These are phyloP conservation scores for Cremastobaeus sp. DNA, from an alignment of 2,888 invertebrate species.

Conservation along the genomic window DNA sequence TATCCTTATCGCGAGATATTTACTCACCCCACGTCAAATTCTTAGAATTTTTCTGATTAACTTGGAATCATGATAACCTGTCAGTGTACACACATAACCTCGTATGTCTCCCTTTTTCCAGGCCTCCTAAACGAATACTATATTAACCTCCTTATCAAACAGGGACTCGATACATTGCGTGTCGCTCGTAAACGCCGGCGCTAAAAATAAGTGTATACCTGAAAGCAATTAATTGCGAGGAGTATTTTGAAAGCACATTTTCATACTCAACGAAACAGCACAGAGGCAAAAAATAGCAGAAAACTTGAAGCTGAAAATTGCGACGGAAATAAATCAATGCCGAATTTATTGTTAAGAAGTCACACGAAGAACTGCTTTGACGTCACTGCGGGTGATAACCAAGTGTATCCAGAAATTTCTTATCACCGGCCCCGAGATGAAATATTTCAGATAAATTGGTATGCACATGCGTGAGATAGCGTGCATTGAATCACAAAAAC, in stretches of 20 bases:
- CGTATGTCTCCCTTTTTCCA: conserved; percentile 25
- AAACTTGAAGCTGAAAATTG: too few species aligned
- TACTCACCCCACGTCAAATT: conserved; percentile 16
- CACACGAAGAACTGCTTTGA: too few species aligned
- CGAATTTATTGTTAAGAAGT: too few species aligned
- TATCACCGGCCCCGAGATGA: conserved; percentile 11
- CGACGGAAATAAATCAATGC: too few species aligned
- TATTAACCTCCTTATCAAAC: conserved; percentile 33
- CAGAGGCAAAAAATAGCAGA: too few species aligned
- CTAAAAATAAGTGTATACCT: conserved; percentile 25
- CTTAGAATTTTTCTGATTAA: conserved; percentile 33
- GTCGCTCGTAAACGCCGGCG: not conserved
- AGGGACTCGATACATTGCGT: conserved; percentile 16
- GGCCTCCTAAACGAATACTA: conserved; percentile 18
- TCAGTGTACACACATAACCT: conserved; percentile 28
- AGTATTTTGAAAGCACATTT: too few species aligned
- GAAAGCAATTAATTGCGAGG: too few species aligned
- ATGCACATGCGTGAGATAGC: conserved; percentile 16
- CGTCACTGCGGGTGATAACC: too few species aligned
- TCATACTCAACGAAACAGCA: too few species aligned
- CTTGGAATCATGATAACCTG: conserved; percentile 28
- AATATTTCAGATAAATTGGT: conserved; percentile 33
- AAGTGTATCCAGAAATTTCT: conserved; percentile 23
- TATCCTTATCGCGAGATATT: conserved; percentile 15
- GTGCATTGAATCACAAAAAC: conserved; percentile 20